phyloP scores from a whole-genome alignment of 1,140 invertebrate species.

The Nylanderia fulva region DNA sequence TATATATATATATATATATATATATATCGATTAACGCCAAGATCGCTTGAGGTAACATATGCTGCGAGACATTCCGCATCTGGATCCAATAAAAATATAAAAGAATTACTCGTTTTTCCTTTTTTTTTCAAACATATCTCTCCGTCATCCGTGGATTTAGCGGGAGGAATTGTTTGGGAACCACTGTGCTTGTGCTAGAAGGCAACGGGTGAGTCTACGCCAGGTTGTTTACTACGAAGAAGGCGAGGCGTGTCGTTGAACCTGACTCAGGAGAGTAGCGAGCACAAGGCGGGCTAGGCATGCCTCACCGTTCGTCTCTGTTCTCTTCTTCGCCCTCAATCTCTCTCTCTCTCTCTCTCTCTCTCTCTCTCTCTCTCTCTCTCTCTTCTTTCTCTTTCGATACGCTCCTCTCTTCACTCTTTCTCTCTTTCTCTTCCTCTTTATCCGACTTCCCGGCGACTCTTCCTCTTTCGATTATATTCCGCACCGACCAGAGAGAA shows the following conservation, averaged over 20 bases:
- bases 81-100: not conserved
- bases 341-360: constrained; percentile 57
- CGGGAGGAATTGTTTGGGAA: constrained; percentile 71
- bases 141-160: not conserved
- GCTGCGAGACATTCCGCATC: not conserved
- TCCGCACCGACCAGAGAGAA: constrained; percentile 65
- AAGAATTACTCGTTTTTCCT: not conserved
- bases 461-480: constrained; percentile 71
- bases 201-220: constrained; percentile 80
- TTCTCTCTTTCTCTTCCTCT: constrained; percentile 45
- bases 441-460: constrained; percentile 59
- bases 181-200: constrained; percentile 80
- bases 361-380: constrained; percentile 37
- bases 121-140: not conserved
- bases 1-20: no score
- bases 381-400: constrained; percentile 12
- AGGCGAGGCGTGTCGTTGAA: constrained; percentile 85
- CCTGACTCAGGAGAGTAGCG: constrained; percentile 79
- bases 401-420: constrained; percentile 50
- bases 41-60: not conserved
- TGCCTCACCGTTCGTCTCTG: constrained; percentile 70
- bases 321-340: constrained; percentile 72
- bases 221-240: constrained; percentile 84
- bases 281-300: constrained; percentile 78
- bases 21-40: not conserved